Conservation (phyloP, 2,113 vertebrate species). For the Heptranchias perlo region DNA sequence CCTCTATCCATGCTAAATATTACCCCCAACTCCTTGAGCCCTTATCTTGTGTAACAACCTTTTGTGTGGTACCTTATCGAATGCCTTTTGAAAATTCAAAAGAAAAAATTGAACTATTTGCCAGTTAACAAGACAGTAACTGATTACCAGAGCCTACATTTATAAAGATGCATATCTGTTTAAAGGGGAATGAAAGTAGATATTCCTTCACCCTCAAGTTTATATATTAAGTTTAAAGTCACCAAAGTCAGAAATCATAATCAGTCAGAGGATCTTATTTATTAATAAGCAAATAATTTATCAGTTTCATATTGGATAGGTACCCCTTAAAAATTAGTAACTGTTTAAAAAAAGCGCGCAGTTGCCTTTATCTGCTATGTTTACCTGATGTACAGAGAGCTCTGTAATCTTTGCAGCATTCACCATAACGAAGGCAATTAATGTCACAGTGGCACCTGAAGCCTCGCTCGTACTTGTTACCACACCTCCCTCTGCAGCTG, state of each 20-base stretch:
- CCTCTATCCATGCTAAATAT: too few species aligned
- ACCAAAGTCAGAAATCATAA: neutral
- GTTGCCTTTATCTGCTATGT: neutral
- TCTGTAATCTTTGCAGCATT: constrained; percentile 85
- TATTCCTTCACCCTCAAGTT: neutral
- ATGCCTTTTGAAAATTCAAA: too few species aligned
- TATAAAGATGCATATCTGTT: neutral
- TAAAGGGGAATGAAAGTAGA: neutral
- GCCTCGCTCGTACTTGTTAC: constrained; percentile 74
- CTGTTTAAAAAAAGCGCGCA: neutral
- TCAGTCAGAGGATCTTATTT: neutral
- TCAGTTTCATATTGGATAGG: neutral
- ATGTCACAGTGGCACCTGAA: constrained; percentile 84
- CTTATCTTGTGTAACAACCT: too few species aligned
- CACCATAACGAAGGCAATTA: constrained; percentile 72
- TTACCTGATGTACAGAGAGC: constrained; percentile 75
- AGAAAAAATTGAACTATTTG: too few species aligned
- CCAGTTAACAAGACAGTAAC: neutral
- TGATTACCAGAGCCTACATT: neutral
- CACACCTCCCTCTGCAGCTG: constrained; percentile 84
- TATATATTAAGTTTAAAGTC: neutral
- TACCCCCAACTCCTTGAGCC: too few species aligned
- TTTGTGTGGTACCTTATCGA: too few species aligned
- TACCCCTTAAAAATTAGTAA: neutral
- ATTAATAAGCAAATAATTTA: neutral